Percentiles rank a stretch among this genome's conserved stretches.
Evolutionary conservation across 2,888 invertebrate species (phyloP).

Genomic region (Mamestra brassicae): DNA sequence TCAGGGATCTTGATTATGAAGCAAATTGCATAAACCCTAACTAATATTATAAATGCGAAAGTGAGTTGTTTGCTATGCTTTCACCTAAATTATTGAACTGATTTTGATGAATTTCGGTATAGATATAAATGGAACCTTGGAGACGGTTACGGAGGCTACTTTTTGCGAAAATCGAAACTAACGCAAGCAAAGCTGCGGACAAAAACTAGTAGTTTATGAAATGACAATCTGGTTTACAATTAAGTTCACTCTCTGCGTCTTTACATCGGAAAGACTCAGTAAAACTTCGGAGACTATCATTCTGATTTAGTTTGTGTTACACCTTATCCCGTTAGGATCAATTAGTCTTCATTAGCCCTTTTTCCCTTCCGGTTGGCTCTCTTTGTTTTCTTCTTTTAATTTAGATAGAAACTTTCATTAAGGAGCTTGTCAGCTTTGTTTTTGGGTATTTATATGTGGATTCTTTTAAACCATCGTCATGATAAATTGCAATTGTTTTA

Average conservation of each 20-base stretch:
- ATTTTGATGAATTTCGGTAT: no score
- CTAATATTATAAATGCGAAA: no score
- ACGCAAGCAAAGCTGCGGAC: no score
- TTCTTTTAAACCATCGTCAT: background rate
- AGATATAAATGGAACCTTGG: no score
- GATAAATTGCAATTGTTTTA: background rate
- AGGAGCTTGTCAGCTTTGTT: background rate
- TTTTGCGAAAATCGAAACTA: no score
- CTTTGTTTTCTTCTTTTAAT: conserved; percentile 1
- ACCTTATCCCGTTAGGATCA: conserved; percentile 21
- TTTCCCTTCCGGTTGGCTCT: conserved; percentile 3
- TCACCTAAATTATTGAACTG: no score
- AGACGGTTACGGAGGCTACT: no score
- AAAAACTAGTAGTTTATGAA: background rate
- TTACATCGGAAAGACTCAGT: background rate
- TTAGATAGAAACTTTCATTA: background rate
- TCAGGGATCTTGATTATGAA: no score
- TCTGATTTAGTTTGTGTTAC: conserved; percentile 10
- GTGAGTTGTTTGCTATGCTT: no score
- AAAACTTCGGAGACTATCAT: conserved; percentile 3
- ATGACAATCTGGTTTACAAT: background rate
- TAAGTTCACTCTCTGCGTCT: background rate
- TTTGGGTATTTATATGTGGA: background rate
- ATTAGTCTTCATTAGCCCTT: conserved; percentile 44
- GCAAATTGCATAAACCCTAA: no score